Conservation (phyloP, 2,888 invertebrate species). For the Scrobipalpa atriplicella region DNA sequence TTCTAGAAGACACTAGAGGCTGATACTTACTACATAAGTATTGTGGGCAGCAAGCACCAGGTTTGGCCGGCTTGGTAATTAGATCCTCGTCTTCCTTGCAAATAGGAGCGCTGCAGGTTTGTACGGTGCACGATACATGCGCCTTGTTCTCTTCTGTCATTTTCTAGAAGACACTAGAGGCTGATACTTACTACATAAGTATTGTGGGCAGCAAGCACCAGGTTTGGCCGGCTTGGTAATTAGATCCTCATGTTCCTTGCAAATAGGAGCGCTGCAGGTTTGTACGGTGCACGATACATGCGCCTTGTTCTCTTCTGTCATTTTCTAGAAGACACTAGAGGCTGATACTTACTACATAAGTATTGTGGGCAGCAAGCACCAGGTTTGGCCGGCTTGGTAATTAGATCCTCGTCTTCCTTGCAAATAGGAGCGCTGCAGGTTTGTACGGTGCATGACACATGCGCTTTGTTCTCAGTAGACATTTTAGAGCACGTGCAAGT, state of each 20-base stretch:
- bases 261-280: constrained; percentile 84
- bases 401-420: constrained; percentile 75
- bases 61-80: not conserved
- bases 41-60: too few species aligned
- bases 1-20: too few species aligned
- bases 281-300: constrained; percentile 85
- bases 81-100: not conserved
- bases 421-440: constrained; percentile 84
- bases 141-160: not conserved
- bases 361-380: constrained; percentile 88
- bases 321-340: not conserved
- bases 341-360: constrained; percentile 81
- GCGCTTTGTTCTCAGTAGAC: constrained; percentile 55
- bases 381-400: constrained; percentile 77
- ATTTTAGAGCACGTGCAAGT: constrained; percentile 85
- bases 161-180: too few species aligned
- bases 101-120: not conserved
- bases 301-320: constrained; percentile 48
- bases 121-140: not conserved
- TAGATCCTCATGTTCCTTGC: constrained; percentile 77
- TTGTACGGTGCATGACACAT: constrained; percentile 85
- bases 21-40: too few species aligned
- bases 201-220: constrained; percentile 87
- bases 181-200: too few species aligned
- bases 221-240: constrained; percentile 78